phyloP scores from a whole-genome alignment of 2,113 vertebrate species.

The Rhizomys pruinosus region DNA sequence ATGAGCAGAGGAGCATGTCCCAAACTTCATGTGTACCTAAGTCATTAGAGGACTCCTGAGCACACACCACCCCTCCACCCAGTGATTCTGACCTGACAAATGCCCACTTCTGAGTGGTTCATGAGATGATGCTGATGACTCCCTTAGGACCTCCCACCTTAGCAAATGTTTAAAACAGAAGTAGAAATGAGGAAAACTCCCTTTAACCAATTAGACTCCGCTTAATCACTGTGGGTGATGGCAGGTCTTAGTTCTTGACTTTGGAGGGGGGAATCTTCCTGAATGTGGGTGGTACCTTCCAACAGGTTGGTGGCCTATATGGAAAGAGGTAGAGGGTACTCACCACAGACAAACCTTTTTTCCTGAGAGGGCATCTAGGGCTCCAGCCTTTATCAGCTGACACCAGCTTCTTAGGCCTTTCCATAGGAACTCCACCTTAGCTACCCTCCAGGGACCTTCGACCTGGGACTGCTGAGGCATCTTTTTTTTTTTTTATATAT shows the following conservation, averaged over 20 bases:
- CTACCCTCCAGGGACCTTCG: background rate
- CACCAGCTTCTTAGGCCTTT: background rate
- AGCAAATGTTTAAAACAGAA: background rate
- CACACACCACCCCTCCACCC: background rate
- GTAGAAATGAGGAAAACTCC: background rate
- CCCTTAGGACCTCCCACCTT: background rate
- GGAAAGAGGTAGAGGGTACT: background rate
- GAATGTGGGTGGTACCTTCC: background rate
- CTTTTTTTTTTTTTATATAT: slow-evolving; percentile 15
- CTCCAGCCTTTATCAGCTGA: background rate
- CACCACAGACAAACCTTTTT: accelerated
- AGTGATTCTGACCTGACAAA: background rate
- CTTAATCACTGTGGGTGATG: too few species aligned
- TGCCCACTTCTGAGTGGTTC: background rate
- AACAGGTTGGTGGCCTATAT: background rate
- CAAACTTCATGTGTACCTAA: too few species aligned
- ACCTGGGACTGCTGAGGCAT: background rate
- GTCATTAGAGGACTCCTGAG: background rate
- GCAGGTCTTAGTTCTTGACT: background rate
- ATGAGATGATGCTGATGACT: too few species aligned
- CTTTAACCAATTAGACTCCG: too few species aligned
- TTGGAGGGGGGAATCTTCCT: background rate
- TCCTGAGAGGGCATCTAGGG: background rate
- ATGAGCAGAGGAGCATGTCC: too few species aligned
- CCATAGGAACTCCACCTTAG: background rate